phyloP scores from a whole-genome alignment of 2,797 vertebrate genomes.

The Sciurus vulgaris region DNA sequence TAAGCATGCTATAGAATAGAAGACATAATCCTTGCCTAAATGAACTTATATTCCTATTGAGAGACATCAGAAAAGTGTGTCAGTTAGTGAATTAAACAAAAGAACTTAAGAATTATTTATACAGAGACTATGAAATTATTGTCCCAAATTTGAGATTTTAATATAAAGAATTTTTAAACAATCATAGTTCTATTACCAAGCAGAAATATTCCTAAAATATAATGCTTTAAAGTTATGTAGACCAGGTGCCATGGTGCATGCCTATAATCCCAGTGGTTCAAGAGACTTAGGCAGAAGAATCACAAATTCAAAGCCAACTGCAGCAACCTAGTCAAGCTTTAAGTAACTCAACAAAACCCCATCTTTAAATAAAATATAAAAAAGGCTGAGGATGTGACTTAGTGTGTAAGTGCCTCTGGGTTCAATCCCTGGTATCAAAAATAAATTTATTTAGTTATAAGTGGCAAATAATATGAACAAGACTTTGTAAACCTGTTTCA shows the following conservation, averaged over 20 bases:
- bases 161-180: neutral
- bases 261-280: too few relatives aligned
- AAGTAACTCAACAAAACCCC: too few relatives aligned
- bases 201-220: slow-evolving; percentile 8
- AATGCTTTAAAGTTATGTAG: neutral
- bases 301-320: too few relatives aligned
- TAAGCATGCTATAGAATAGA: slow-evolving; percentile 11
- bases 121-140: slow-evolving; percentile 9
- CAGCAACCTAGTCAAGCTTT: too few relatives aligned
- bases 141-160: neutral
- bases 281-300: too few relatives aligned
- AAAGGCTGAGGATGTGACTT: too few relatives aligned
- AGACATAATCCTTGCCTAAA: neutral
- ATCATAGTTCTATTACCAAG: neutral
- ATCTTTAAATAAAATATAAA: too few relatives aligned
- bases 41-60: neutral
- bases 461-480: neutral
- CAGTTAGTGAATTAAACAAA: slow-evolving; percentile 46
- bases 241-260: too few relatives aligned
- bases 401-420: too few relatives aligned
- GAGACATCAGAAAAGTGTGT: neutral
- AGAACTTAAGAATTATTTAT: neutral
- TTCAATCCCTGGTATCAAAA: too few relatives aligned
- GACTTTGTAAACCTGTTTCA: too few relatives aligned
- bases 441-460: neutral